Percentiles rank a stretch among this genome's conserved stretches.
Evolutionary conservation across 2,113 vertebrate species (phyloP).

Genomic region (rabbit (Oryctolagus cuniculus)): DNA sequence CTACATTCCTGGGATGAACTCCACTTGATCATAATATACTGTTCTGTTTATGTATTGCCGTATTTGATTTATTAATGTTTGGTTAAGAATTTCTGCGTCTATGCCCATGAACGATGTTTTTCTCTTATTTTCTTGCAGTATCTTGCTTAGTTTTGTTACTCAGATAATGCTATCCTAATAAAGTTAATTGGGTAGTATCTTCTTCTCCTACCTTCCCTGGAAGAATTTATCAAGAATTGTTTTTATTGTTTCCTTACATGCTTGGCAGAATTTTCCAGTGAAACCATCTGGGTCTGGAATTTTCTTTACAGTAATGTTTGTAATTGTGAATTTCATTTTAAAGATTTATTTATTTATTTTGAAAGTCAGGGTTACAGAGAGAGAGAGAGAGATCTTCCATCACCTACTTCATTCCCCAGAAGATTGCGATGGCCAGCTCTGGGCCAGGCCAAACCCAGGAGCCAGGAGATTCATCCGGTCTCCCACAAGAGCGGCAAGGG

Average conservation of each 20-base stretch:
- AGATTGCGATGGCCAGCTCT: too few species aligned
- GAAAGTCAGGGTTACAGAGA: too few species aligned
- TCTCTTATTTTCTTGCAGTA: constrained; percentile 6
- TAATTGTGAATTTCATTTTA: background rate
- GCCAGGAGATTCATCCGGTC: too few species aligned
- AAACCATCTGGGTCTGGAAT: background rate
- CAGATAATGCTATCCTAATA: background rate
- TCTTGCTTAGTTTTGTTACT: background rate
- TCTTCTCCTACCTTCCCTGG: background rate
- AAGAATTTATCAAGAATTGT: background rate
- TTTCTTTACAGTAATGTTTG: constrained; percentile 34
- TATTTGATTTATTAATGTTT: background rate
- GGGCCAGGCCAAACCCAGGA: too few species aligned
- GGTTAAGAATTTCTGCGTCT: background rate
- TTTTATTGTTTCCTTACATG: background rate
- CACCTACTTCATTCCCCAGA: too few species aligned
- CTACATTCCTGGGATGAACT: background rate
- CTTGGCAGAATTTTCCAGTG: constrained; percentile 21
- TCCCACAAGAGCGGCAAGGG: too few species aligned
- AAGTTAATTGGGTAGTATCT: background rate
- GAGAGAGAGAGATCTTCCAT: too few species aligned
- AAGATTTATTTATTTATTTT: too few species aligned
- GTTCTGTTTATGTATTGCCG: background rate
- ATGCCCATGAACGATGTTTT: background rate
- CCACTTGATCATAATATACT: background rate